Evolutionary conservation across 1,140 invertebrate species (phyloP).

Genomic region (Drosophila punjabiensis): DNA sequence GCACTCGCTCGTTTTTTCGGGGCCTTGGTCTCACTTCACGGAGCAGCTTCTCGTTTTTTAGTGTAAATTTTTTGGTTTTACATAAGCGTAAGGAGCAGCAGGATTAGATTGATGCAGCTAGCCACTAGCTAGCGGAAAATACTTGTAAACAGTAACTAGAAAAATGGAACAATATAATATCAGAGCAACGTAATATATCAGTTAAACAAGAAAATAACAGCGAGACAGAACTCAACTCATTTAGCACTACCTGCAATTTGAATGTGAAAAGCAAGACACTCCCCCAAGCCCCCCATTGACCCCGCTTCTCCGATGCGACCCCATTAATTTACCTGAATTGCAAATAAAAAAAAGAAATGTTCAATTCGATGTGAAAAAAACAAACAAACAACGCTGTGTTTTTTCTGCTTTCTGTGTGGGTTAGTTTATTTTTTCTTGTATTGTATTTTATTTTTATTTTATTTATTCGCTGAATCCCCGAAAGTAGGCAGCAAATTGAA

Average conservation of each 20-base stretch:
- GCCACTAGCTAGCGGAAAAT: conserved; percentile 30
- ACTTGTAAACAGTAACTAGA: conserved; percentile 48
- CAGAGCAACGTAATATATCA: conserved; percentile 78
- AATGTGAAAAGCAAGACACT: conserved; percentile 60
- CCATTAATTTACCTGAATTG: conserved; percentile 77
- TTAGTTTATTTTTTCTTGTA: conserved; percentile 13
- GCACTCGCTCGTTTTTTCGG: not conserved
- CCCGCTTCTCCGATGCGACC: conserved; percentile 46
- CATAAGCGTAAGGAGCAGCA: conserved; percentile 51
- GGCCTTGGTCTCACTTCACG: conserved; percentile 15
- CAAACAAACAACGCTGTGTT: conserved; percentile 2
- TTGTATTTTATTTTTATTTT: conserved; percentile 1
- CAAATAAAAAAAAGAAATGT: conserved; percentile 74
- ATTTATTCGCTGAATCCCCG: conserved; percentile 6
- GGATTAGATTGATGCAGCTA: conserved; percentile 22
- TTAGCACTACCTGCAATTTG: conserved; percentile 78
- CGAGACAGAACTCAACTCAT: conserved; percentile 57
- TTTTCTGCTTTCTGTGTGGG: conserved; percentile 2
- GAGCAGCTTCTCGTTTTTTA: conserved; percentile 71
- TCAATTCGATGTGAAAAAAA: conserved; percentile 74
- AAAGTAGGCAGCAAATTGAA: conserved; percentile 22
- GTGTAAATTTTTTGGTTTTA: conserved; percentile 67
- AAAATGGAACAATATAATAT: conserved; percentile 58
- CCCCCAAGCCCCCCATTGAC: conserved; percentile 2
- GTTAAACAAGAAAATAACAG: conserved; percentile 37